A percentile compares a stretch with the other conserved stretches of the same genome.
These are phyloP conservation scores for Heterotilapia buettikoferi DNA, from an alignment of 2,113 vertebrate genomes.

Conservation along the genomic window DNA sequence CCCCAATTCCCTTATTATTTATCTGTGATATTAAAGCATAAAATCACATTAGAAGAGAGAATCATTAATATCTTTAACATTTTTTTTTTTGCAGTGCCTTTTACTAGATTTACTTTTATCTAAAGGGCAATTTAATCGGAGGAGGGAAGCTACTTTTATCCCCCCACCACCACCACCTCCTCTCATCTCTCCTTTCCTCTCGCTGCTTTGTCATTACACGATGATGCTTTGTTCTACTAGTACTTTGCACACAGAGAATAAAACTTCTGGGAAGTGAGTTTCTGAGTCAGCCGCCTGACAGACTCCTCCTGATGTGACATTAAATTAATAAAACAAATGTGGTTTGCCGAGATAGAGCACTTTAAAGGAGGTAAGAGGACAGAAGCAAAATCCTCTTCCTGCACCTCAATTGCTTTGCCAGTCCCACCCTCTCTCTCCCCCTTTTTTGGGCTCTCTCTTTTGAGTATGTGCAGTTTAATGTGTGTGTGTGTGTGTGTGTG, in stretches of 20 bases:
- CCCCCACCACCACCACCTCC: not conserved
- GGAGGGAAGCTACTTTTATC: constrained; percentile 37
- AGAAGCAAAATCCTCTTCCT: constrained; percentile 31
- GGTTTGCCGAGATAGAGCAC: constrained; percentile 55
- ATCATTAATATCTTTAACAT: constrained; percentile 12
- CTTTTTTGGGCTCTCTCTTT: constrained; percentile 25
- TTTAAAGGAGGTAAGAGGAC: constrained; percentile 49
- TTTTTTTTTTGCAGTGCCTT: constrained; percentile 9
- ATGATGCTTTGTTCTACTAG: constrained; percentile 37
- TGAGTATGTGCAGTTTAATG: not conserved
- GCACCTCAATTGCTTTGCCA: constrained; percentile 18
- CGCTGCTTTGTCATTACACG: constrained; percentile 28
- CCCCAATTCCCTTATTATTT: constrained; percentile 21
- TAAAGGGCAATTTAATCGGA: constrained; percentile 56
- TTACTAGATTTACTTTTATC: constrained; percentile 53
- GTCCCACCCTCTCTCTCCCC: not conserved
- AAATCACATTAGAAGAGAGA: constrained; percentile 35
- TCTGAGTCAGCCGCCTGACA: constrained; percentile 15
- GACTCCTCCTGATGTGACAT: constrained; percentile 52
- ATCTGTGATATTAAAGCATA: constrained; percentile 25
- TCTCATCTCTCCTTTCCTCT: not conserved
- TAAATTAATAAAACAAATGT: constrained; percentile 72
- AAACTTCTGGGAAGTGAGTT: constrained; percentile 42
- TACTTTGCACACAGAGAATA: constrained; percentile 16
- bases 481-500: not conserved